phyloP scores from a whole-genome alignment of 2,113 vertebrate genomes.

The Onychostruthus taczanowskii region DNA sequence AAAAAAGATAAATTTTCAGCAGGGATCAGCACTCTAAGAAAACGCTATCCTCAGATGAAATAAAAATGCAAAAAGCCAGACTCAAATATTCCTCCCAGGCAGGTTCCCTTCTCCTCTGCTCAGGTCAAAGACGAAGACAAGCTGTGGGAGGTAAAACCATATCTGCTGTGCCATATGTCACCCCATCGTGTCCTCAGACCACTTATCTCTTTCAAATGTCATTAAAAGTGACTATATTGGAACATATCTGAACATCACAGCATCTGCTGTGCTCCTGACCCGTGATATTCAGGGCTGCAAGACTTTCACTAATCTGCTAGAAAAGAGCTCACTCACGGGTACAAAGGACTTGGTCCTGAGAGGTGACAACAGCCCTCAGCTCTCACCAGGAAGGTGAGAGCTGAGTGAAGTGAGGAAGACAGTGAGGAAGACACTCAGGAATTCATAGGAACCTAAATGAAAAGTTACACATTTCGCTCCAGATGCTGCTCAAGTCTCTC shows the following conservation, averaged over 20 bases:
- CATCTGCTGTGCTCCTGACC: slow-evolving; percentile 12
- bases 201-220: slow-evolving; percentile 38
- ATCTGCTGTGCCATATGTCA: slow-evolving; percentile 36
- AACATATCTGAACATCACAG: slow-evolving; percentile 26
- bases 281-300: not conserved
- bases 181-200: not conserved
- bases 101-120: slow-evolving; percentile 6
- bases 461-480: not conserved
- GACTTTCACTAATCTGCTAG: not conserved
- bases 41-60: not conserved
- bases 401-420: not conserved
- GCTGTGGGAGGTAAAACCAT: not conserved
- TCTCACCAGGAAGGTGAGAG: not conserved
- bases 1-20: not conserved
- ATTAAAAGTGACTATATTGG: slow-evolving; percentile 12
- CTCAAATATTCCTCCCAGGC: not conserved
- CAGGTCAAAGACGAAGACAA: slow-evolving; percentile 11
- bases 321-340: not conserved
- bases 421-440: not conserved
- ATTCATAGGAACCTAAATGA: not conserved
- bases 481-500: not conserved
- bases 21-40: not conserved
- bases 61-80: slow-evolving; percentile 26
- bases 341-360: not conserved
- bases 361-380: not conserved